A percentile compares a stretch with the other conserved stretches of the same genome.
Conservation (phyloP, 2,888 invertebrate genomes). For the Ecliptopera silaceata region DNA sequence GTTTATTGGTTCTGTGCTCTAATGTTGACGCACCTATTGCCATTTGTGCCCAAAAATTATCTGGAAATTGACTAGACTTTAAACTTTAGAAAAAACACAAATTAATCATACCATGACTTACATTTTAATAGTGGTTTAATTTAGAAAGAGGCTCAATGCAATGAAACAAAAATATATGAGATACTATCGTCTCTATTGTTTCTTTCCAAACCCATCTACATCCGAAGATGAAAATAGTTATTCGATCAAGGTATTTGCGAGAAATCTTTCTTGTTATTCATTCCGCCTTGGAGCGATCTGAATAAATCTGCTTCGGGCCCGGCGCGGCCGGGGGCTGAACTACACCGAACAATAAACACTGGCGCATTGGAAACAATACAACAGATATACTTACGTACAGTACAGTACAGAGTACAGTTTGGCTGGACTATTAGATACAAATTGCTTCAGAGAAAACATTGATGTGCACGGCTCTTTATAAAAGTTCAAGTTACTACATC, state of each 20-base stretch:
- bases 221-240: background rate
- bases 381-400: background rate
- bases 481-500: no score
- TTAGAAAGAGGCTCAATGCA: no score
- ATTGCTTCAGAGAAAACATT: no score
- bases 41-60: no score
- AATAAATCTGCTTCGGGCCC: background rate
- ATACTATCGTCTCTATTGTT: background rate
- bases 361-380: background rate
- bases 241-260: slow-evolving; percentile 1
- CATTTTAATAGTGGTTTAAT: no score
- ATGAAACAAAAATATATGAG: background rate
- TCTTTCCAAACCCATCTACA: background rate
- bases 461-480: no score
- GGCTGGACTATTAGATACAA: no score
- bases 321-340: background rate
- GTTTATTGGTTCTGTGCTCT: background rate
- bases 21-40: no score
- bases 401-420: background rate
- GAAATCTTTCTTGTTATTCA: background rate
- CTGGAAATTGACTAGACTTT: no score
- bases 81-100: no score
- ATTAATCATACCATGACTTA: no score
- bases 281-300: background rate
- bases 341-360: slow-evolving; percentile 12